These are phyloP conservation scores for Holothuria scabra DNA, from an alignment of 53 echinoderm and acorn worm species.

Conservation along the genomic window DNA sequence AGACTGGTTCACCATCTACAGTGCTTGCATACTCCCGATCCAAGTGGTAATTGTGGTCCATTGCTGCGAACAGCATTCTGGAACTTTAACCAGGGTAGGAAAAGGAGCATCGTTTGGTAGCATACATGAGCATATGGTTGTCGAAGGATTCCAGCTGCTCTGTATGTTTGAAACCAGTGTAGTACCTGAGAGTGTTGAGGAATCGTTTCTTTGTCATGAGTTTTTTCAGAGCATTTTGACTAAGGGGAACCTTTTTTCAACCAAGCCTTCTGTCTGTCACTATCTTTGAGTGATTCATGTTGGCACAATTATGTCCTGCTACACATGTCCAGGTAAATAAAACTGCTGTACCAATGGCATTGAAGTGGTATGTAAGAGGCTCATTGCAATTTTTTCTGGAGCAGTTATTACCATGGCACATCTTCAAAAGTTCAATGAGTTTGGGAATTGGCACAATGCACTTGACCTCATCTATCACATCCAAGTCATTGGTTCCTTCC, in stretches of 20 bases:
- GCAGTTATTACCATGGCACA: neutral
- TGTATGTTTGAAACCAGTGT: slow-evolving; percentile 20
- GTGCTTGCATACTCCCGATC: neutral
- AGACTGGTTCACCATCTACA: neutral
- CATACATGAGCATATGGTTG: slow-evolving; percentile 32
- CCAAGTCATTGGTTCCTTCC: too few relatives aligned
- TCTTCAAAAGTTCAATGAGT: neutral
- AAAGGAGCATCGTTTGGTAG: neutral
- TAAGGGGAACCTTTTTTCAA: neutral
- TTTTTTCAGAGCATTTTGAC: neutral
- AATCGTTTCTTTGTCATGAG: neutral
- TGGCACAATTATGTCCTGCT: neutral
- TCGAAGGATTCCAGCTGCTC: slow-evolving; percentile 33
- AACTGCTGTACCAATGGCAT: too few relatives aligned
- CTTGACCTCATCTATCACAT: neutral
- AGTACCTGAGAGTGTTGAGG: slow-evolving; percentile 6
- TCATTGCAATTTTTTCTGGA: neutral
- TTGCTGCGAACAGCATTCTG: neutral
- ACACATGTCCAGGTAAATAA: too few relatives aligned
- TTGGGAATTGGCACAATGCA: neutral
- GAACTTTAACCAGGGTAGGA: neutral
- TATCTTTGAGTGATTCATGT: neutral
- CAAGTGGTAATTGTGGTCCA: slow-evolving; percentile 8
- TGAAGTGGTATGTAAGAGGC: neutral
- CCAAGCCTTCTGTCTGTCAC: slow-evolving; percentile 1